Evolutionary conservation across 2,888 invertebrate genomes (phyloP).

Genomic region (Drosophila subsilvestris): DNA sequence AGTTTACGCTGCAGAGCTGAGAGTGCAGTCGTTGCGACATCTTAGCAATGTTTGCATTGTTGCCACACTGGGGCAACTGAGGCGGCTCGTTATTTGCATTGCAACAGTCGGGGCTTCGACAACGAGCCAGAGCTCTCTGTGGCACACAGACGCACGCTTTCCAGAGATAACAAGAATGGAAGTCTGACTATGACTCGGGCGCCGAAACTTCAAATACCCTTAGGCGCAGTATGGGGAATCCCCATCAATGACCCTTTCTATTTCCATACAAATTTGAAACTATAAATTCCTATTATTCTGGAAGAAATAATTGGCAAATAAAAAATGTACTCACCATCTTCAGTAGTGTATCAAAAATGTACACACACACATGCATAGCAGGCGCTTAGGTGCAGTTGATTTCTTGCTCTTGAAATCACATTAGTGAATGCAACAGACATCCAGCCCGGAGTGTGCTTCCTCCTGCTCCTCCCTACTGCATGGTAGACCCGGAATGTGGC

Average conservation of each 20-base stretch:
- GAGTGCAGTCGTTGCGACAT: slow-evolving; percentile 31
- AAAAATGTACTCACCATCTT: background rate
- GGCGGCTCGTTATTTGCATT: slow-evolving; percentile 73
- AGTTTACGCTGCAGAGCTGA: slow-evolving; percentile 61
- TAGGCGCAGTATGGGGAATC: too few species aligned
- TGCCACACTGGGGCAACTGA: slow-evolving; percentile 34
- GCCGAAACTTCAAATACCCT: background rate
- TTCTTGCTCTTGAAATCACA: slow-evolving; percentile 75
- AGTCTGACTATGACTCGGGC: too few species aligned
- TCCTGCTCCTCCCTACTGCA: slow-evolving; percentile 10
- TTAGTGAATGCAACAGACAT: slow-evolving; percentile 52
- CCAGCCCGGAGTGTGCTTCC: background rate
- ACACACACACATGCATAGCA: slow-evolving; percentile 22
- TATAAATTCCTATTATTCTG: background rate
- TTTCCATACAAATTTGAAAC: too few species aligned
- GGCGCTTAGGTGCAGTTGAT: slow-evolving; percentile 74
- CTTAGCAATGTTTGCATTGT: slow-evolving; percentile 47
- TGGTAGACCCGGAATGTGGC: slow-evolving; percentile 37
- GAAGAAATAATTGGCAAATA: background rate
- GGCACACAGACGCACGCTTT: slow-evolving; percentile 41
- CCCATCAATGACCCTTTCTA: too few species aligned
- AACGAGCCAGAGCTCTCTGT: slow-evolving; percentile 49
- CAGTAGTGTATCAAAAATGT: background rate
- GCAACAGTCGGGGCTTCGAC: slow-evolving; percentile 48
- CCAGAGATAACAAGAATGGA: slow-evolving; percentile 3